Percentiles rank a stretch among this genome's conserved stretches.
Conservation (phyloP, 23 tunicate genomes). For the Halocynthia aurantium region DNA sequence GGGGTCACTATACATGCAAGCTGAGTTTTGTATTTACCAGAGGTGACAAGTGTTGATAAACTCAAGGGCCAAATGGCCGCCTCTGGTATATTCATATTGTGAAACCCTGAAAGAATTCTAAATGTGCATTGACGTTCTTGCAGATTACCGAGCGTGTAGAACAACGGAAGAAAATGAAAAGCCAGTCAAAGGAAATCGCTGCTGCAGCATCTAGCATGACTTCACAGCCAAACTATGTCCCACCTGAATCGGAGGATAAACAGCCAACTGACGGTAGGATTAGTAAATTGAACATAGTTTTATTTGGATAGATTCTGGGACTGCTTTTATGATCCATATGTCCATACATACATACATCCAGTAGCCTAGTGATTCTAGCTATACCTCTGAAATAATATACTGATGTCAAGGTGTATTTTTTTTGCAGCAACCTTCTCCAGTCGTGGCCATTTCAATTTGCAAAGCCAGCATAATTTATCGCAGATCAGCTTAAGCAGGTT, state of each 20-base stretch:
- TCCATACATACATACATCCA: no score
- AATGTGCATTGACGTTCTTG: not conserved
- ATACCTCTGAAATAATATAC: no score
- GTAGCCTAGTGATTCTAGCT: no score
- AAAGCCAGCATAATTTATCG: conserved; percentile 9
- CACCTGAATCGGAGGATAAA: conserved; percentile 4
- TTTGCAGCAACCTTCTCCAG: conserved; percentile 25
- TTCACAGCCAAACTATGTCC: conserved; percentile 7
- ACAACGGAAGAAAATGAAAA: conserved; percentile 38
- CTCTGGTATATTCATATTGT: not conserved
- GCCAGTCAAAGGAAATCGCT: conserved; percentile 59
- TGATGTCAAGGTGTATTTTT: not conserved
- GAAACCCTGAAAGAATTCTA: not conserved
- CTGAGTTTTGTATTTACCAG: no score
- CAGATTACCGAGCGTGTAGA: conserved; percentile 30
- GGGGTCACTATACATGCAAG: no score
- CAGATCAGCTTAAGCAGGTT: conserved; percentile 17
- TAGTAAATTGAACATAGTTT: no score
- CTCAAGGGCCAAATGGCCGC: no score
- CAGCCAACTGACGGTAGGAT: no score
- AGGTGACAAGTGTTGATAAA: no score
- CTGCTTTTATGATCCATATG: no score
- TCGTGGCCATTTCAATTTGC: conserved; percentile 27
- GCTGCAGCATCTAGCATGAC: conserved; percentile 39
- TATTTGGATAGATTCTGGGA: no score